Percentiles rank a stretch among this genome's conserved stretches.
phyloP scores from a whole-genome alignment of 2,113 vertebrate genomes.

The Centropristis striata region DNA sequence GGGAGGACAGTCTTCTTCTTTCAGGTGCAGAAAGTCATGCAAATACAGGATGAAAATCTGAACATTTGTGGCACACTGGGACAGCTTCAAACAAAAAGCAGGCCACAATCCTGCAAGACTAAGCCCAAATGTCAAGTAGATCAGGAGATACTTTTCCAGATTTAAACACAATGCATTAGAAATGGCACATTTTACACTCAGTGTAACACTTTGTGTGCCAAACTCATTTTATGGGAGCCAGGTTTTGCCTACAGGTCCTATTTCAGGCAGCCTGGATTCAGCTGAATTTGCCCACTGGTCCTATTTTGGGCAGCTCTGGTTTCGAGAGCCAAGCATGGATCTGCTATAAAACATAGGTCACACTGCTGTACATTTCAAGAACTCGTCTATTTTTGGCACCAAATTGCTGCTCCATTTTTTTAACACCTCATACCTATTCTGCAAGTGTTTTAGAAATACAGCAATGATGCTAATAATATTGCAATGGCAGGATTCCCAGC shows the following conservation, averaged over 20 bases:
- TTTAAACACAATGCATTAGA: slow-evolving; percentile 10
- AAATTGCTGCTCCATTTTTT: slow-evolving; percentile 22
- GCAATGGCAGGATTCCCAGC: slow-evolving; percentile 31
- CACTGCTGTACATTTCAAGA: slow-evolving; percentile 41
- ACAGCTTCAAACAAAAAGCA: not conserved
- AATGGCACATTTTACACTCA: slow-evolving; percentile 11
- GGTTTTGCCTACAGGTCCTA: slow-evolving; percentile 50
- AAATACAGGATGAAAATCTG: not conserved
- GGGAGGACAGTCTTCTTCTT: not conserved
- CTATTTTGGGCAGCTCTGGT: slow-evolving; percentile 59
- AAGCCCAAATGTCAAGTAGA: not conserved
- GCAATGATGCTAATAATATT: slow-evolving; percentile 20
- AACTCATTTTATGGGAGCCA: slow-evolving; percentile 39
- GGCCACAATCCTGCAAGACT: not conserved
- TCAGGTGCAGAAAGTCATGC: not conserved
- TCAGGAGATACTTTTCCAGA: slow-evolving; percentile 4
- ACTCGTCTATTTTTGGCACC: slow-evolving; percentile 24
- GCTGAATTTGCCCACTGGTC: slow-evolving; percentile 62
- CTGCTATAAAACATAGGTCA: slow-evolving; percentile 33
- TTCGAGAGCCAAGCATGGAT: slow-evolving; percentile 40
- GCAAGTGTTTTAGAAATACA: slow-evolving; percentile 2
- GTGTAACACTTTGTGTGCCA: slow-evolving; percentile 50
- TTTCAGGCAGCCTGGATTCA: slow-evolving; percentile 53
- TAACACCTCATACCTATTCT: slow-evolving; percentile 18
- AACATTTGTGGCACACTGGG: not conserved